These are phyloP conservation scores for Brachyptera putata DNA, from an alignment of 2,888 invertebrate species.

Conservation along the genomic window DNA sequence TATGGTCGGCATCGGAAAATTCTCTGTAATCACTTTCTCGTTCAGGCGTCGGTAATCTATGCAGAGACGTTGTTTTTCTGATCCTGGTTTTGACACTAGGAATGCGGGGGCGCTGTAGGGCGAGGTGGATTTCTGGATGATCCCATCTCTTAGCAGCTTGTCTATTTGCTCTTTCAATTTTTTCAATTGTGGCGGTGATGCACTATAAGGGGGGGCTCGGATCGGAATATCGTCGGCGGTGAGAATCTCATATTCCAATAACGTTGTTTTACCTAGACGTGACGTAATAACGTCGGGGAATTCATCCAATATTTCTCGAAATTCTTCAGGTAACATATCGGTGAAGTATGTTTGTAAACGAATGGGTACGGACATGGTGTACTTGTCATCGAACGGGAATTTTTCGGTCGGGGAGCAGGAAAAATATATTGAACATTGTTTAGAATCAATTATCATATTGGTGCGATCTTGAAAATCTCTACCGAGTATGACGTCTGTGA, in stretches of 20 bases:
- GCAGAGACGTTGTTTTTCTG: neutral
- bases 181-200: neutral
- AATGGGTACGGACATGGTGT: no score
- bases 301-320: neutral
- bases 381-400: no score
- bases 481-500: neutral
- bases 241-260: neutral
- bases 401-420: no score
- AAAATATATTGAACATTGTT: neutral
- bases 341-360: no score
- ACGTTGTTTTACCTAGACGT: neutral
- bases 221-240: neutral
- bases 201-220: neutral
- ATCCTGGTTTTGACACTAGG: neutral
- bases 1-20: conserved; percentile 7
- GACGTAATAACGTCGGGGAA: neutral
- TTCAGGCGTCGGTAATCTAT: neutral
- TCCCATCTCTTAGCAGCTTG: neutral
- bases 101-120: neutral
- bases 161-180: neutral
- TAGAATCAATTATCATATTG: neutral
- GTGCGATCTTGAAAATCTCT: neutral
- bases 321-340: neutral
- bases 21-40: neutral
- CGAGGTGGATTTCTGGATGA: neutral